Percentiles rank a stretch among this genome's conserved stretches.
Evolutionary conservation across 2,888 invertebrate genomes (phyloP).

Genomic region (Oxystoma pomonae): DNA sequence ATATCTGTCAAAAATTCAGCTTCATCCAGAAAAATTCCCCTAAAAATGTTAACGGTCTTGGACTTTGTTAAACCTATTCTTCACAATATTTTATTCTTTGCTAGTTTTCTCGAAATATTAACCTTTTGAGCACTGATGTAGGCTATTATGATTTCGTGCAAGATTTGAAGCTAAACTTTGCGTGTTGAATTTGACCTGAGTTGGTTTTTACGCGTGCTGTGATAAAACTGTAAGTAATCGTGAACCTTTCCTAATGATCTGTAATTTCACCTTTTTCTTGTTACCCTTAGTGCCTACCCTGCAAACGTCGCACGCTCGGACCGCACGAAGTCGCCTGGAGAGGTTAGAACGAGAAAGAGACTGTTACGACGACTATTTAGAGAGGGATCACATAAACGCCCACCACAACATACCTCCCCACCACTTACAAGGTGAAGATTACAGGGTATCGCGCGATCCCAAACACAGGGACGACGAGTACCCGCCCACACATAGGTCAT

Average conservation of each 20-base stretch:
- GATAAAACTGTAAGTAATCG: background rate
- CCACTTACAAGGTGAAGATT: slow-evolving; percentile 43
- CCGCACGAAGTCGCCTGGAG: slow-evolving; percentile 50
- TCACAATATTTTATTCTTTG: no score
- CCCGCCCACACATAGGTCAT: slow-evolving; percentile 51
- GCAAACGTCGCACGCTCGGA: slow-evolving; percentile 47
- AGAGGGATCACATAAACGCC: slow-evolving; percentile 37
- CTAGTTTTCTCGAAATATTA: no score
- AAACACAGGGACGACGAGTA: slow-evolving; percentile 46
- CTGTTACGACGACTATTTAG: slow-evolving; percentile 52
- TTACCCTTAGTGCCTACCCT: slow-evolving; percentile 44
- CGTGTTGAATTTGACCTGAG: background rate
- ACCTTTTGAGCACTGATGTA: no score
- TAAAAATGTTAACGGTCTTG: no score
- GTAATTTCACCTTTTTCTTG: background rate
- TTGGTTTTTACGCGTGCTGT: background rate
- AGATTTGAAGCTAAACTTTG: no score
- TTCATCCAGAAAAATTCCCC: no score
- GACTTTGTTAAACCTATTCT: no score
- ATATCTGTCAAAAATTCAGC: no score
- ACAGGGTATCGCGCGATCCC: slow-evolving; percentile 40
- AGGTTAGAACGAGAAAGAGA: slow-evolving; percentile 43
- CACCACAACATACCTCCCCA: slow-evolving; percentile 32
- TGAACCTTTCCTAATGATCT: no score
- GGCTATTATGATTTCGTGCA: background rate